Base-by-base conservation (phyloP, 2,888 invertebrate species). In the Trichopria drosophilae region DNA sequence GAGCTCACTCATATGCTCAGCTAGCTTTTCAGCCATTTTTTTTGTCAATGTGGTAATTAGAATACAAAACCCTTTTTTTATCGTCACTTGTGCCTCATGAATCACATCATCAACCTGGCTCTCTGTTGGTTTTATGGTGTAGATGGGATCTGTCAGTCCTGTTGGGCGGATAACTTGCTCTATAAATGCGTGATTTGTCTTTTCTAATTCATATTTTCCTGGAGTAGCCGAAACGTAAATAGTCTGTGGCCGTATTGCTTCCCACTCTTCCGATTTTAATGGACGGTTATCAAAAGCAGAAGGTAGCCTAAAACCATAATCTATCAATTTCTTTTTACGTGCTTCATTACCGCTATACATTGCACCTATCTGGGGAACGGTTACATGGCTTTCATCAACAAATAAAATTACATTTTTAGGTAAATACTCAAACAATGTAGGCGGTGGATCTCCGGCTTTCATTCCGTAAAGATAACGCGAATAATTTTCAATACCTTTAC, bases 331-430 rank as follows among this genome's bases (percentile, higher is more conserved):
- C 19, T 52, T 24, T 52, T 52, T 52, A 16, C 52, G 19, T 12
- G 45, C 43, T 13, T 24, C 22, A 47, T 52, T 24, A 31, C 45
- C 44, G 32, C 20, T 47, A 32, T 47, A 52, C 47, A 52, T 52
- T 6, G 32, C 52, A 23, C 47, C 9, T 42, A 52, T 18, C 24
- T 52, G 52, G n/a, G 52, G 52, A 12, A 52, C 36, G 39, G 52
- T 20, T 12, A 52, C 44, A 40, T 52, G 52, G 18, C 47, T 47
- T 28, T 52, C 52, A 52, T 52, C 47, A 52, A 52, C 47, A 47
- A 52, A 43, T 37, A 40, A 34, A 15, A 52, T 22, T 26, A 22
- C 44, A 28, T 47, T 43, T 47, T 47, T 32, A 1, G 42, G 42
- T 22, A 52, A 35, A 43, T 45, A 52, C 36, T 52, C 52, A 43